Conservation (phyloP, 2,888 invertebrate species). For the Agonum fuliginosum region DNA sequence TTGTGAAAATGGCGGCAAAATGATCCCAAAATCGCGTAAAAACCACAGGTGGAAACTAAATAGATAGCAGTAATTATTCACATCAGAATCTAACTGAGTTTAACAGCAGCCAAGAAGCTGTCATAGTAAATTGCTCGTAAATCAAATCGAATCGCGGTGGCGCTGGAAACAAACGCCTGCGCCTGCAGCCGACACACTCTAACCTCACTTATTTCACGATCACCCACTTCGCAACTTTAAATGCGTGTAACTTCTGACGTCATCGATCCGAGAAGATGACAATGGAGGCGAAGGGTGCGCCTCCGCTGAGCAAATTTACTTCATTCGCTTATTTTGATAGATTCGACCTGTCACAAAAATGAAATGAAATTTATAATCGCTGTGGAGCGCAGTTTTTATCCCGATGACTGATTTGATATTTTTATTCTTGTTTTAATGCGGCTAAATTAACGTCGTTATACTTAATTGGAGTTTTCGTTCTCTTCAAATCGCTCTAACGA, state of each 20-base stretch:
- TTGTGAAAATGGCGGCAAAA: conserved; percentile 16
- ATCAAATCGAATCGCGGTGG: conserved; percentile 39
- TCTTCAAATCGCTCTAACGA: neutral
- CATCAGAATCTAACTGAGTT: conserved; percentile 48
- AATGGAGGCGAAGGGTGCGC: neutral
- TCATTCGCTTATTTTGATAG: conserved; percentile 39
- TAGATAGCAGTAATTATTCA: conserved; percentile 56
- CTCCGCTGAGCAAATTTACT: conserved; percentile 16
- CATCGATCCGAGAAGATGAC: conserved; percentile 23
- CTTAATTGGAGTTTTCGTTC: conserved; percentile 32
- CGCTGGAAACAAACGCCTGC: conserved; percentile 14
- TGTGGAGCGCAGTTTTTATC: conserved; percentile 27
- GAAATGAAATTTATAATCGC: conserved; percentile 45
- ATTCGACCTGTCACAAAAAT: conserved; percentile 42
- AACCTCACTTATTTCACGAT: conserved; percentile 43
- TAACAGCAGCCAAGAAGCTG: conserved; percentile 49
- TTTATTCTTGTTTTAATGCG: conserved; percentile 16
- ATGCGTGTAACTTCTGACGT: conserved; percentile 41
- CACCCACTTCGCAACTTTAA: conserved; percentile 40
- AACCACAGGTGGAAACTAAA: conserved; percentile 56
- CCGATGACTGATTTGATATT: conserved; percentile 30
- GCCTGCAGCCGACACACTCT: conserved; percentile 22
- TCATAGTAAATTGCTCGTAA: conserved; percentile 57
- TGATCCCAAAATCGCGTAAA: conserved; percentile 44
- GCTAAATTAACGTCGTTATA: conserved; percentile 25